A percentile compares a stretch with the other conserved stretches of the same genome.
Evolutionary conservation across 2,888 invertebrate species (phyloP).

Genomic region (Amphipyra berbera): DNA sequence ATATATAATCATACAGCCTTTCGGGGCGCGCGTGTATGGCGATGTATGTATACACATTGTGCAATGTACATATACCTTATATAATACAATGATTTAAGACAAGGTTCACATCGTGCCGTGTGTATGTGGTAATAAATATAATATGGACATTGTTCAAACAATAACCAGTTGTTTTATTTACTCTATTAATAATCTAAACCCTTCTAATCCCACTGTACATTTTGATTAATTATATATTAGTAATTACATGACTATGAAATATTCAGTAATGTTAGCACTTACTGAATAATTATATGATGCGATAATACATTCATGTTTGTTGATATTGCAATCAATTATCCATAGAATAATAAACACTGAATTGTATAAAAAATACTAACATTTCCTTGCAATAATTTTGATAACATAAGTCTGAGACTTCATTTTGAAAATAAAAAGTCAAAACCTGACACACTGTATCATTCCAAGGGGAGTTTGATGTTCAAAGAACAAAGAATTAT

Average conservation of each 20-base stretch:
- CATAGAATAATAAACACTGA: too few relatives aligned
- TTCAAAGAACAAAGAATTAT: too few relatives aligned
- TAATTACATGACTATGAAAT: constrained; percentile 23
- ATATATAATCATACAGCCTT: constrained; percentile 90
- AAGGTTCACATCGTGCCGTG: constrained; percentile 97
- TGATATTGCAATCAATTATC: not conserved
- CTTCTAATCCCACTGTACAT: constrained; percentile 28
- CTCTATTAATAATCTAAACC: constrained; percentile 43
- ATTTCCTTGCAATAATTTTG: too few relatives aligned
- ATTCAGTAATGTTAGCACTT: constrained; percentile 31
- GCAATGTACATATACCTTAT: constrained; percentile 93
- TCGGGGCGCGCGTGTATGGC: constrained; percentile 92
- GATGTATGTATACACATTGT: constrained; percentile 92
- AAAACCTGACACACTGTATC: too few relatives aligned
- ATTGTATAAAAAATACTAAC: too few relatives aligned
- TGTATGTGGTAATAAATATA: constrained; percentile 96
- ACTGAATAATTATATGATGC: constrained; percentile 18
- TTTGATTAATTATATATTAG: constrained; percentile 36
- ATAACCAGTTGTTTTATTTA: constrained; percentile 89
- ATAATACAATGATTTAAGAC: constrained; percentile 94
- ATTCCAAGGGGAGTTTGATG: too few relatives aligned
- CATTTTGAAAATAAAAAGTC: too few relatives aligned
- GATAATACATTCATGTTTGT: not conserved
- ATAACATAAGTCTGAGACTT: too few relatives aligned
- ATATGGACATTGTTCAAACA: constrained; percentile 97